phyloP scores from a whole-genome alignment of 2,113 vertebrate genomes.

The Cynoglossus semilaevis region DNA sequence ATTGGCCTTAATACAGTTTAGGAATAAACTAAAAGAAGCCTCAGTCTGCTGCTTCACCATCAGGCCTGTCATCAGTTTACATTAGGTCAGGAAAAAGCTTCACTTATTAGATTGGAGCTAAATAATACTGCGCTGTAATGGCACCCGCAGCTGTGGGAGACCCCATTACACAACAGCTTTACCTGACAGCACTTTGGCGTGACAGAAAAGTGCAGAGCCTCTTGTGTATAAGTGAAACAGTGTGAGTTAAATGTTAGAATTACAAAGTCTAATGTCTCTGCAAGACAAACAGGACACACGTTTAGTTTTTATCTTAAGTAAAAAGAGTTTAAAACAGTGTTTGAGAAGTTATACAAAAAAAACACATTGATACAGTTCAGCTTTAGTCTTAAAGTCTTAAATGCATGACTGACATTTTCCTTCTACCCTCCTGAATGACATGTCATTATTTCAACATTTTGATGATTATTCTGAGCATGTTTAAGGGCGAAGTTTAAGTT shows the following conservation, averaged over 20 bases:
- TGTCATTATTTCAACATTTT: conserved; percentile 30
- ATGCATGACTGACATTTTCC: conserved; percentile 55
- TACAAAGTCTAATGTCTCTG: background rate
- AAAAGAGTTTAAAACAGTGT: background rate
- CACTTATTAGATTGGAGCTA: conserved; percentile 58
- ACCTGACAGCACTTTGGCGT: conserved; percentile 36
- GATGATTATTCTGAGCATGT: conserved; percentile 52
- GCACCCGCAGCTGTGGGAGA: conserved; percentile 49
- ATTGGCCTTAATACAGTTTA: conserved; percentile 66
- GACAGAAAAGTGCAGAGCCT: conserved; percentile 11
- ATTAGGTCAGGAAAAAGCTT: conserved; percentile 60
- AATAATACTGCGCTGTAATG: conserved; percentile 55
- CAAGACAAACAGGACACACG: background rate
- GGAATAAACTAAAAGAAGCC: conserved; percentile 41
- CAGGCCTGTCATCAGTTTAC: conserved; percentile 61
- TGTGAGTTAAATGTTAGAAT: conserved; percentile 6
- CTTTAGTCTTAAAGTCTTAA: conserved; percentile 34
- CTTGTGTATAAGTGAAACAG: background rate
- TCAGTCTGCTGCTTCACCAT: conserved; percentile 32
- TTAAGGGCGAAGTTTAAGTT: conserved; percentile 18
- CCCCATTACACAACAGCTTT: conserved; percentile 40
- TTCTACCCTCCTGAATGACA: conserved; percentile 27
- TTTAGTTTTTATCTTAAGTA: background rate
- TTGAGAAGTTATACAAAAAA: conserved; percentile 2
- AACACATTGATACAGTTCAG: conserved; percentile 15